Base-by-base conservation (phyloP, 1,140 invertebrate species). In the Chrysomallon squamiferum region DNA sequence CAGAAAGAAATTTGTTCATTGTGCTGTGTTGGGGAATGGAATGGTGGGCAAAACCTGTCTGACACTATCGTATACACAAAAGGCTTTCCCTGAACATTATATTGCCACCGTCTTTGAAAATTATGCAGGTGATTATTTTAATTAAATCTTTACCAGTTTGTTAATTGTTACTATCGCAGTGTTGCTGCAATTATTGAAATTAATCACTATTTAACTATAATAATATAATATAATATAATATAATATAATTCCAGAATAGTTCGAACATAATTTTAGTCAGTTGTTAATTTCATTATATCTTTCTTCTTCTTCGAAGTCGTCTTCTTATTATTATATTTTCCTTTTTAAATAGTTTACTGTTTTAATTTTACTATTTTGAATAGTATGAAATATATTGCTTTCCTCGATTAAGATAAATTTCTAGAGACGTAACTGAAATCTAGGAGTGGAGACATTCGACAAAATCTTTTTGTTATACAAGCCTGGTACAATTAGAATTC, bases 31-130 rank as follows among this genome's bases (percentile, higher is more conserved):
- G 15, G 82, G 82, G 22, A 80, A 84, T 65, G 82, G 79, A 1
- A 79, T 78, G 65, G 79, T 84, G 0, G 82, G 82, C 9, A 82
- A 82, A 54, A 79, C 79, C 0, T 74, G 79, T 41, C 66, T 85
- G 18, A 74, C 79, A 20, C 62, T 81, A 43, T 70, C 72, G 50
- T 81, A 79, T 62, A 75, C 76, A 3, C 50, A 71, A 35, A 60
- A 71, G 29, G 67, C 75, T 11, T 77, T 78, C 59, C 62, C 65
- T 13, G 68, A 76, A 27, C 62, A 65, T 38, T 84, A 84, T 66
- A 68, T 75, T 22, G 79, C 84, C 13, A 84, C 84, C 1, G 79
- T 85, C 29, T 84, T 84, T 62, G 82, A 83, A 35, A 84, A 78
- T 65, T 85, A 82, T 71, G 69, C 74, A 29, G 80, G 78, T 79